These are phyloP conservation scores for Sialia sialis DNA, from an alignment of 2,113 vertebrate species.

Conservation along the genomic window DNA sequence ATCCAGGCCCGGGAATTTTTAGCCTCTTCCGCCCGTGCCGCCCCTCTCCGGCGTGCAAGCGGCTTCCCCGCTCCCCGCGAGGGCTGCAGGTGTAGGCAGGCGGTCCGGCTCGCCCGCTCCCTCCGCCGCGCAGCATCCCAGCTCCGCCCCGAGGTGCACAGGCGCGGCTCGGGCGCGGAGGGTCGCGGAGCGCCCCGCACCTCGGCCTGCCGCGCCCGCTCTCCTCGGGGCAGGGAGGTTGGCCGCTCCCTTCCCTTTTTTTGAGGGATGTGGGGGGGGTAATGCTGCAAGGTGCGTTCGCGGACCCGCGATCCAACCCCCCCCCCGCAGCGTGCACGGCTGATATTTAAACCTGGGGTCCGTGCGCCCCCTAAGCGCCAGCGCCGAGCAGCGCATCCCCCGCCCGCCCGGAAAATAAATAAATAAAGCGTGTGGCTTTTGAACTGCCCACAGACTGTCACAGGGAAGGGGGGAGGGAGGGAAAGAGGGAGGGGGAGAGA, in stretches of 20 bases:
- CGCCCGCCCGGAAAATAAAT: background rate
- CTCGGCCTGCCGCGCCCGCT: background rate
- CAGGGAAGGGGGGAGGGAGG: slow-evolving; percentile 39
- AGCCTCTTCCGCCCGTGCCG: background rate
- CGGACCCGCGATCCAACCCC: background rate
- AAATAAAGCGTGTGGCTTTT: slow-evolving; percentile 41
- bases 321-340: background rate
- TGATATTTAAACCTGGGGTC: background rate
- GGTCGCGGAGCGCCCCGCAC: background rate
- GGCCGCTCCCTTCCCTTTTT: background rate
- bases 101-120: background rate
- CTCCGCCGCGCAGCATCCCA: background rate
- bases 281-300: background rate
- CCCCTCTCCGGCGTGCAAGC: background rate
- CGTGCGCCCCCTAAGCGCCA: slow-evolving; percentile 42
- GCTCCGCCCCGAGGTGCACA: background rate
- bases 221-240: background rate
- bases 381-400: background rate
- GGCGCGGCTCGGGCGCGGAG: background rate
- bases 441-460: slow-evolving; percentile 67
- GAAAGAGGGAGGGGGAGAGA: slow-evolving; percentile 70
- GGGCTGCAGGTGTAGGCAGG: background rate
- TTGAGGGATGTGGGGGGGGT: background rate
- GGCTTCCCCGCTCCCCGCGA: background rate
- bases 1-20: background rate